Conservation (phyloP, 2,888 invertebrate genomes). For the Craniophora ligustri region DNA sequence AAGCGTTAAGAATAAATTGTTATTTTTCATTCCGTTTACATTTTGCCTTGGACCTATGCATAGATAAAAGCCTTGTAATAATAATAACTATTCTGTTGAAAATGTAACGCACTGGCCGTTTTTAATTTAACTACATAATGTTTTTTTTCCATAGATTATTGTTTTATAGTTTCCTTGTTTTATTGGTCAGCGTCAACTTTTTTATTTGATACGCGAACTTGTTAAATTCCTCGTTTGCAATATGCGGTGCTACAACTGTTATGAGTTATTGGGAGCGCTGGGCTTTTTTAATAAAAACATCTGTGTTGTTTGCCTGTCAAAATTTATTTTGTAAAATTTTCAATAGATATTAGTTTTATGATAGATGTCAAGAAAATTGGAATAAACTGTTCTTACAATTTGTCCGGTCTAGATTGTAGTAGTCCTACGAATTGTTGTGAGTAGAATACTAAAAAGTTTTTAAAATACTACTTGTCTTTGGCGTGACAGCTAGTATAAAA, state of each 20-base stretch:
- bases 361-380: slow-evolving; percentile 1
- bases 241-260: slow-evolving; percentile 59
- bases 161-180: slow-evolving; percentile 38
- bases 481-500: not conserved
- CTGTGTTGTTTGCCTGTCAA: slow-evolving; percentile 34
- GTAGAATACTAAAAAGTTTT: not conserved
- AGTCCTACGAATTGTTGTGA: no score
- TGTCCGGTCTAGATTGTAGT: no score
- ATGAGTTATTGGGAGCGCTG: slow-evolving; percentile 38
- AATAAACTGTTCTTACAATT: no score
- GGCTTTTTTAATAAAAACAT: slow-evolving; percentile 27
- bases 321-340: slow-evolving; percentile 30
- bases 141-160: not conserved
- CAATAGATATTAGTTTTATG: slow-evolving; percentile 28
- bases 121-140: not conserved
- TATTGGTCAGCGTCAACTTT: slow-evolving; percentile 65
- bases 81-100: no score
- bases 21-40: no score
- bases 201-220: slow-evolving; percentile 67
- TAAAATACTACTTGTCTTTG: no score
- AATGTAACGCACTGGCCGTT: no score
- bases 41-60: no score
- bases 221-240: slow-evolving; percentile 57
- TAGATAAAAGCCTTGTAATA: no score
- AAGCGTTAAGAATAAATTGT: no score